phyloP scores from a whole-genome alignment of 1,140 invertebrate genomes.

The Drosophila asahinai region DNA sequence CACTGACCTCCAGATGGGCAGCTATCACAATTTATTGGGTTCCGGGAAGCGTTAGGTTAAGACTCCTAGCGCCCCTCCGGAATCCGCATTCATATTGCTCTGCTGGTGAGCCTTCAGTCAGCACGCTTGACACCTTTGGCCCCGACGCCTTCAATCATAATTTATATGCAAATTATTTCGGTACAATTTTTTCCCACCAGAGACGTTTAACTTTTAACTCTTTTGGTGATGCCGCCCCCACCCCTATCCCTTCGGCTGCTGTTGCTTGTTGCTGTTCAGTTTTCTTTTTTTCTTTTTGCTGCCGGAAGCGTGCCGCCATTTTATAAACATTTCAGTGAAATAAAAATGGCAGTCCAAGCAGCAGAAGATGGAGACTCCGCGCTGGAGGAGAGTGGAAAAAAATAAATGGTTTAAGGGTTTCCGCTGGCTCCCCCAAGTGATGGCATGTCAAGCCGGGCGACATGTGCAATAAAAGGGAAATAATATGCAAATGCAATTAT shows the following conservation, averaged over 20 bases:
- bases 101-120: conserved; percentile 24
- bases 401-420: conserved; percentile 58
- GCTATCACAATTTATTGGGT: conserved; percentile 41
- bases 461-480: conserved; percentile 82
- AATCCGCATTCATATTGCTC: conserved; percentile 1
- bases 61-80: conserved; percentile 1
- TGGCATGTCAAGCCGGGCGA: conserved; percentile 74
- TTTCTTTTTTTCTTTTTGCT: neutral
- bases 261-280: conserved; percentile 11
- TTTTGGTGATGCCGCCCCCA: conserved; percentile 31
- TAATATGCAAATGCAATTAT: conserved; percentile 84
- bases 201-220: conserved; percentile 74
- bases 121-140: conserved; percentile 51
- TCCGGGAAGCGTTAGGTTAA: conserved; percentile 16
- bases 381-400: conserved; percentile 26
- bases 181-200: conserved; percentile 55
- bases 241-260: neutral
- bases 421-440: conserved; percentile 28
- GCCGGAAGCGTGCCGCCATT: conserved; percentile 71
- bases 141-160: conserved; percentile 63
- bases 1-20: conserved; percentile 32
- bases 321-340: conserved; percentile 72
- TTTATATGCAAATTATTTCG: conserved; percentile 82
- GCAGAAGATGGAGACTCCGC: conserved; percentile 1
- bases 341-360: conserved; percentile 55